Conservation (phyloP, 2,797 vertebrate species). For the Spea hammondii region DNA sequence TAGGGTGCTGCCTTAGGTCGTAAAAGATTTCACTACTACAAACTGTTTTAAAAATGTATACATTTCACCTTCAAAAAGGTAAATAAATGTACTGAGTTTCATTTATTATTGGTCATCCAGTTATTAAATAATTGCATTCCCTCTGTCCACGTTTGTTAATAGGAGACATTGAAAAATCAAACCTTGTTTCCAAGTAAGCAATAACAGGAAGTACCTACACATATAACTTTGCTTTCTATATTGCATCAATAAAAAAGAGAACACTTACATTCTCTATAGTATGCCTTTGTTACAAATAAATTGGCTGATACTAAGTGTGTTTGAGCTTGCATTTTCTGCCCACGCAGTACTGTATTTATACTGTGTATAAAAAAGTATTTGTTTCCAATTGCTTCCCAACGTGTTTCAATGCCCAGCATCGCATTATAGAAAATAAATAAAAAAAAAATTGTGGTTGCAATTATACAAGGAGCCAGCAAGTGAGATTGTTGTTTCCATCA, state of each 20-base stretch:
- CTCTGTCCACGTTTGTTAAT: background rate
- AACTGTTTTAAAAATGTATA: background rate
- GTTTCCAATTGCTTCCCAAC: conserved; percentile 21
- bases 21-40: too few species aligned
- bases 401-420: conserved; percentile 19
- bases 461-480: conserved; percentile 28
- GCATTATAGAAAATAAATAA: conserved; percentile 37
- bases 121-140: background rate
- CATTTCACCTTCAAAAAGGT: background rate
- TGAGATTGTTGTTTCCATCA: conserved; percentile 43
- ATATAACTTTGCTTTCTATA: background rate
- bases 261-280: background rate
- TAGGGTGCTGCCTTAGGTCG: too few species aligned
- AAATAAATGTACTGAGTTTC: background rate
- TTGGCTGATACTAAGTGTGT: background rate
- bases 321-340: conserved; percentile 10
- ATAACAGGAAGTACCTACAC: background rate
- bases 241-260: background rate
- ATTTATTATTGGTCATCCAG: background rate
- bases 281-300: conserved; percentile 13
- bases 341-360: background rate
- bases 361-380: conserved; percentile 8
- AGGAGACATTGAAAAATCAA: background rate
- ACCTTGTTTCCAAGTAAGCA: background rate
- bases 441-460: conserved; percentile 36